Base-by-base conservation (phyloP, 2,888 invertebrate species). In the Acutogordius australiensis region DNA sequence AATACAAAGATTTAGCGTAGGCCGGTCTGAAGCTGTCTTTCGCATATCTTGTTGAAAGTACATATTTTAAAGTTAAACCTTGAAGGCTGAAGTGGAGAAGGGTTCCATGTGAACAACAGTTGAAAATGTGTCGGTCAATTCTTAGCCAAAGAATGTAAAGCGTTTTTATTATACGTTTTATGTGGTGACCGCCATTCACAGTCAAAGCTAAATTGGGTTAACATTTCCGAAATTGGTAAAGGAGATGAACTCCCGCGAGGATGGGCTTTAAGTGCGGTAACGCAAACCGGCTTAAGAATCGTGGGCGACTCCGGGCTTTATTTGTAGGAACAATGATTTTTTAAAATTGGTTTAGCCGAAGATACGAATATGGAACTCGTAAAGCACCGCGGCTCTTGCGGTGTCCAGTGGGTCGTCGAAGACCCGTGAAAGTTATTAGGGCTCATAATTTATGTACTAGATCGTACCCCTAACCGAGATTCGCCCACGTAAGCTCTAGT, bases 401-500 rank as follows among this genome's bases (percentile, higher is more conserved):
- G 37, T 37, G 37, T 37, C 37, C 37, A 18, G 37, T 13, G 37
- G 8, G 37, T 37, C 37, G 37, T 37, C 37, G 37, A 64, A 64
- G 70, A 66, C 64, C 70, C 71, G 67, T 71, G 69, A 71, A 72
- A 71, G 69, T 68, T 67, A 68, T 69, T 69, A 70, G 68, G 66
- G 66, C 62, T 61, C 63, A 62, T 67, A 64, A 68, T 65, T 69
- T 66, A 67, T 74, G 69, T 69, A 68, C 71, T 73, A 70, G 73
- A 66, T 75, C 77, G 78, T 78, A 78, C 78, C 77, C 75, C 78
- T 77, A 78, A 77, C 78, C 78, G 78, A 78, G 79, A 76, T 78
- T 78, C 79, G 78, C 79, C 77, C 79, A 78, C 78, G 77, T 78
- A 77, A 76, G 76, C 77, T 78, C 76, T 77, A 75, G 77, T 77